Evolutionary conservation across 2,888 invertebrate genomes (phyloP).

Genomic region (Cerceris ruficornis): DNA sequence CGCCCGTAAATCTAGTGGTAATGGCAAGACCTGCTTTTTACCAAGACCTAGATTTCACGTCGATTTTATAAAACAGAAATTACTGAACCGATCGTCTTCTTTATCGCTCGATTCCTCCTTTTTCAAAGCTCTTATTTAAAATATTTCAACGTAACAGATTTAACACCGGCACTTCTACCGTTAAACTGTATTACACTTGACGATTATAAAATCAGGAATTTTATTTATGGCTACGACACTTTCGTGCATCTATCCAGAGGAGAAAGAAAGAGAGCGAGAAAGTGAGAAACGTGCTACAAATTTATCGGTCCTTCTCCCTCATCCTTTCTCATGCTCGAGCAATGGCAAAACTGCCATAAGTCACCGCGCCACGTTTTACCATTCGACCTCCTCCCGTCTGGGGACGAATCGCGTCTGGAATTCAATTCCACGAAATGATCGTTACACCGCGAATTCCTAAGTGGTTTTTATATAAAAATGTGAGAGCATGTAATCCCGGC

Average conservation of each 20-base stretch:
- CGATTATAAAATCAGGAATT: too few species aligned
- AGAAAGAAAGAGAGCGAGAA: neutral
- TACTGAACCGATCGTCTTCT: too few species aligned
- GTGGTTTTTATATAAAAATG: conserved; percentile 25
- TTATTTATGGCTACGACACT: conserved; percentile 39
- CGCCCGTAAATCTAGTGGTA: too few species aligned
- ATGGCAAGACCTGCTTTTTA: conserved; percentile 32
- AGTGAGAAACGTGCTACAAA: conserved; percentile 61
- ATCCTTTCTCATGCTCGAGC: conserved; percentile 24
- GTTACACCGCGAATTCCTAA: conserved; percentile 51
- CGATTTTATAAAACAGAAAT: too few species aligned
- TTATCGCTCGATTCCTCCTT: too few species aligned
- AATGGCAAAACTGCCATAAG: conserved; percentile 51
- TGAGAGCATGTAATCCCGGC: neutral
- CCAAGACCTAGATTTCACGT: too few species aligned
- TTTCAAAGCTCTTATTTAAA: too few species aligned
- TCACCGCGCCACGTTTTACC: conserved; percentile 46
- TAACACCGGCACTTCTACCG: too few species aligned
- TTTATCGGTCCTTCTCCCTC: conserved; percentile 44
- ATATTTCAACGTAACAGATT: too few species aligned
- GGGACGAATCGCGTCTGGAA: conserved; percentile 61
- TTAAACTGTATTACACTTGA: too few species aligned
- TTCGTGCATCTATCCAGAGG: conserved; percentile 24
- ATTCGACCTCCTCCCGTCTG: conserved; percentile 22
- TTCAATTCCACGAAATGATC: conserved; percentile 60